Conservation (phyloP, 2,888 invertebrate genomes). For the Halictus ligatus region DNA sequence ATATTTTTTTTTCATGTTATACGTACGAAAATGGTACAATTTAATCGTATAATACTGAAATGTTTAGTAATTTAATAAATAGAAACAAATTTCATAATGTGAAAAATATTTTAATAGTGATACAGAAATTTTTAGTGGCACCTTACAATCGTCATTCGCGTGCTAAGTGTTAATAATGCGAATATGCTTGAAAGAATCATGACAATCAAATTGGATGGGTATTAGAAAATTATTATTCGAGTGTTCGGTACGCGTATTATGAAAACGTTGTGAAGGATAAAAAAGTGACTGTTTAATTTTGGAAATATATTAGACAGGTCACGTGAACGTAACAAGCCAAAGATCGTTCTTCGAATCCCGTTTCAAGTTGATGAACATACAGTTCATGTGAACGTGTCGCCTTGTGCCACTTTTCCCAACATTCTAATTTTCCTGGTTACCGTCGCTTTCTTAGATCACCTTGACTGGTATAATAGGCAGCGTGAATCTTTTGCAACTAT, state of each 20-base stretch:
- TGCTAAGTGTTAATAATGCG: no score
- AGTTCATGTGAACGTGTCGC: slow-evolving; percentile 41
- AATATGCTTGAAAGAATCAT: background rate
- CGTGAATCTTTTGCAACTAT: slow-evolving; percentile 25
- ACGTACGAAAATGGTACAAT: no score
- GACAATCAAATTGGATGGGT: background rate
- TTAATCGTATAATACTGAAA: no score
- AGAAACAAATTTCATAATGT: no score
- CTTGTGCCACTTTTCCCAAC: slow-evolving; percentile 64
- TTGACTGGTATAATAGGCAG: background rate
- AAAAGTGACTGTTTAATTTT: background rate
- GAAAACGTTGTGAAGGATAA: background rate
- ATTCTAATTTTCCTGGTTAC: slow-evolving; percentile 20
- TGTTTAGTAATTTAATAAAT: no score
- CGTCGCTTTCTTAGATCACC: slow-evolving; percentile 35
- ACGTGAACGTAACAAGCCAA: slow-evolving; percentile 28
- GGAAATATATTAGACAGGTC: slow-evolving; percentile 7
- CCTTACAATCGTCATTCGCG: no score
- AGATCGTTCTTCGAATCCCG: slow-evolving; percentile 42
- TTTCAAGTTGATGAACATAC: slow-evolving; percentile 20
- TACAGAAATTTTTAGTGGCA: no score
- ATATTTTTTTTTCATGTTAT: no score
- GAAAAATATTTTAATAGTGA: no score
- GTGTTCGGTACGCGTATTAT: background rate
- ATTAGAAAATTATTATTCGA: background rate